Evolutionary conservation across 2,113 vertebrate species (phyloP), one percentile per base, ranked within the genome.

Genomic region (Cranoglanis bouderius): DNA sequence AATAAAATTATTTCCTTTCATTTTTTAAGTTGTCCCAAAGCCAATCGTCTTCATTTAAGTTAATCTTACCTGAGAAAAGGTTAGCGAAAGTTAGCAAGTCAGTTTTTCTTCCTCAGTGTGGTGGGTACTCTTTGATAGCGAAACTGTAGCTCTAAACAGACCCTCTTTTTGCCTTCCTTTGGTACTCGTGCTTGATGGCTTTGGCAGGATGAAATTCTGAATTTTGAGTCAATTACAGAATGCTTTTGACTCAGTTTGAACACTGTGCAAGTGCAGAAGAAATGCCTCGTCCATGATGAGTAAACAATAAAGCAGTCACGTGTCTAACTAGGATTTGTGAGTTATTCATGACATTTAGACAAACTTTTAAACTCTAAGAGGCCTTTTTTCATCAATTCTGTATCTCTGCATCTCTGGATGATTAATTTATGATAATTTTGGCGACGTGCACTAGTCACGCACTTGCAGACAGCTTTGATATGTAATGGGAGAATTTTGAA

Each of bases 291-390:
- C 10, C 6, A 29, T 32, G 49, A 72, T 40, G 51, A 38, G 0
- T 53, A 21, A 86, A 86, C 84, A 46, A 80, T 43, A 78, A 7
- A 26, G 12, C 24, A 51, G 77, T 53, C 75, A 19, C 32, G 24
- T 7, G 38, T 55, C 13, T 46, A 19, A 80, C 29, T 13, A 63
- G 10, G 1, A 57, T 6, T 26, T 59, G 53, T 63, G 53, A 46
- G 40, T 49, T 61, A 57, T 86, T 61, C 59, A 4, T 81, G 77
- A 67, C 46, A 82, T 82, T 88, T 82, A 40, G 78, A 82, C n/a
- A 61, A 75, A 78, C 40, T 29, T 49, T 14, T 18, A 19, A 59
- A 32, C 13, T n/a, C 9, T 49, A 4, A 43, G 14, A 67, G 32
- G 43, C 21, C 13, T 57, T 24, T 46, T 59, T 86, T 13, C 26